These are phyloP conservation scores for Acomys russatus DNA, from an alignment of 2,797 vertebrate species.

Conservation along the genomic window DNA sequence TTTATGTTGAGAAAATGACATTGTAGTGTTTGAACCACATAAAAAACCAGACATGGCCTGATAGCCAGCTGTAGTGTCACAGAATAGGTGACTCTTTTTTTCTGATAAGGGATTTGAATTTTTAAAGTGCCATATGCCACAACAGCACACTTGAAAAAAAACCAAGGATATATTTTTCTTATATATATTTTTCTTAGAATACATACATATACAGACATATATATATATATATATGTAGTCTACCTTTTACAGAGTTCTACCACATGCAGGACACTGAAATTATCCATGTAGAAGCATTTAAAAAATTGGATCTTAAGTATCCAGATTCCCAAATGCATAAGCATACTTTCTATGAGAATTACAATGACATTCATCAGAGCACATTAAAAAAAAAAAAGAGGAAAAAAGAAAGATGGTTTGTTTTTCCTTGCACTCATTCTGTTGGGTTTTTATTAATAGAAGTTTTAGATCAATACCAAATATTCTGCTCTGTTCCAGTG, in stretches of 20 bases:
- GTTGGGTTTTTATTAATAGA: constrained; percentile 88
- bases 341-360: constrained; percentile 75
- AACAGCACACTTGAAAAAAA: background rate
- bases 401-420: constrained; percentile 78
- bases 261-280: background rate
- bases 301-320: constrained; percentile 39
- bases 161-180: background rate
- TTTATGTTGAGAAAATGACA: constrained; percentile 14
- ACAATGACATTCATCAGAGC: constrained; percentile 75
- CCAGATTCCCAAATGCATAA: constrained; percentile 56
- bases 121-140: background rate
- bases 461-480: constrained; percentile 91
- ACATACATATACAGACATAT: too few species aligned
- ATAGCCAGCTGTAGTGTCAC: background rate
- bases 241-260: background rate
- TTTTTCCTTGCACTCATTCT: constrained; percentile 85
- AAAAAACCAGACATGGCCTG: background rate
- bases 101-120: constrained; percentile 18
- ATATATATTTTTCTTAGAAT: too few species aligned
- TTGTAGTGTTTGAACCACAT: background rate
- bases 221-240: too few species aligned
- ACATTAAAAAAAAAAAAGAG: constrained; percentile 56
- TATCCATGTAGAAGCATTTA: background rate
- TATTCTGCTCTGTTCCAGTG: constrained; percentile 90
- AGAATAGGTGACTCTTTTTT: background rate